phyloP scores from a whole-genome alignment of 2,888 invertebrate genomes.

The Lysandra bellargus region DNA sequence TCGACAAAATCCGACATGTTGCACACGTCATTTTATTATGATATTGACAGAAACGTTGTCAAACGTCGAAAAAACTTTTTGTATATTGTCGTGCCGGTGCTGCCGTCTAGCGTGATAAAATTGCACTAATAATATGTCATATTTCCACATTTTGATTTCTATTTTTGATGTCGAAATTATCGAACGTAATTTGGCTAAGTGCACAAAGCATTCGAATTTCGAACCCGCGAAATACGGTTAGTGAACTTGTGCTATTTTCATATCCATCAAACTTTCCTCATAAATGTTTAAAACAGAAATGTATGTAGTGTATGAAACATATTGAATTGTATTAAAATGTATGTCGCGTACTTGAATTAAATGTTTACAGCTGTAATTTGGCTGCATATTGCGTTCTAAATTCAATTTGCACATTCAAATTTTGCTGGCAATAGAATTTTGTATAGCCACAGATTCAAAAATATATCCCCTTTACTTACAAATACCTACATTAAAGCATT shows the following conservation, averaged over 20 bases:
- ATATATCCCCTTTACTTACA: not conserved
- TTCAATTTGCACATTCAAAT: not conserved
- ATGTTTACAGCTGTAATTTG: not conserved
- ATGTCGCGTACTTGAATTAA: slow-evolving; percentile 14
- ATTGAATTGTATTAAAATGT: slow-evolving; percentile 4
- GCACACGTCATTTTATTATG: too few species aligned
- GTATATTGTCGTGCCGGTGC: too few species aligned
- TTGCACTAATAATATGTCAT: too few species aligned
- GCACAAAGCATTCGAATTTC: not conserved
- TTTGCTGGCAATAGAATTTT: not conserved
- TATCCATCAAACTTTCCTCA: not conserved
- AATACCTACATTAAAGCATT: too few species aligned
- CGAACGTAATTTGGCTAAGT: not conserved
- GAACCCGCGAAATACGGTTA: not conserved
- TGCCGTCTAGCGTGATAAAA: too few species aligned
- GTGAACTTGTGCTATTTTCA: not conserved
- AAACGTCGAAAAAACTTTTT: too few species aligned
- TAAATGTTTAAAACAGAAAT: not conserved
- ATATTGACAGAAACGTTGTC: too few species aligned
- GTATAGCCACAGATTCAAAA: not conserved
- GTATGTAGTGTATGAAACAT: not conserved
- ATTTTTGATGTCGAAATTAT: not conserved
- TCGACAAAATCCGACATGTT: too few species aligned
- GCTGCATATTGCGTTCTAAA: slow-evolving; percentile 2
- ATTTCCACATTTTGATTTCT: too few species aligned